These are phyloP conservation scores for Lerema accius DNA, from an alignment of 1,140 invertebrate genomes.

Conservation along the genomic window DNA sequence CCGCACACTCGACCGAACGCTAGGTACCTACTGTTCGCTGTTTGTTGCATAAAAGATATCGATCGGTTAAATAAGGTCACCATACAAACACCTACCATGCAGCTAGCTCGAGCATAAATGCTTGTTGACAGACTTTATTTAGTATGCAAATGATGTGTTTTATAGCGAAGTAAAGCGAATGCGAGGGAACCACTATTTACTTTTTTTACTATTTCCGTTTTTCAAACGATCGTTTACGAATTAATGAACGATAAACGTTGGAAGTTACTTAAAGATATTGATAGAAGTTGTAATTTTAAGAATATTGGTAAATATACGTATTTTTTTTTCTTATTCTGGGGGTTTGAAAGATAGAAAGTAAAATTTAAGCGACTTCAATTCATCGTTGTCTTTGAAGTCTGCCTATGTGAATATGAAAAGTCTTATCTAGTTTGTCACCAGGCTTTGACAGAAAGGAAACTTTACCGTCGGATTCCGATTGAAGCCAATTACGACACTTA, in stretches of 20 bases:
- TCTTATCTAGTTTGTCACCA: too few species aligned
- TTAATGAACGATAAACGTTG: neutral
- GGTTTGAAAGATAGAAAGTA: too few species aligned
- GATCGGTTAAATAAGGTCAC: slow-evolving; percentile 19
- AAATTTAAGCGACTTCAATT: too few species aligned
- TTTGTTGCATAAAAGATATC: slow-evolving; percentile 7
- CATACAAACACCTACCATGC: neutral
- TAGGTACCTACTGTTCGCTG: slow-evolving; percentile 13
- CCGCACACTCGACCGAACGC: slow-evolving; percentile 17
- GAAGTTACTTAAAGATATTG: neutral
- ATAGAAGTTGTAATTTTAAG: neutral
- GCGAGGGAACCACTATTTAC: neutral
- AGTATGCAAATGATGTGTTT: slow-evolving; percentile 5
- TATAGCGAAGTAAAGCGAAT: neutral
- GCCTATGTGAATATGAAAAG: too few species aligned
- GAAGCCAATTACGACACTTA: neutral
- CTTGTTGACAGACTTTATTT: neutral
- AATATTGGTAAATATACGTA: too few species aligned
- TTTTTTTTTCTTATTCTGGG: too few species aligned
- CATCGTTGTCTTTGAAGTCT: too few species aligned
- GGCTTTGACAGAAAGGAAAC: neutral
- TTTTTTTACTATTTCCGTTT: neutral
- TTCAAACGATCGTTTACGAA: neutral
- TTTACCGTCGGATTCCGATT: neutral
- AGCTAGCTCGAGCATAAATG: neutral